Evolutionary conservation across 2,888 invertebrate species (phyloP), one percentile per base, ranked within the genome.

Genomic region (Galerucella nymphaeae): DNA sequence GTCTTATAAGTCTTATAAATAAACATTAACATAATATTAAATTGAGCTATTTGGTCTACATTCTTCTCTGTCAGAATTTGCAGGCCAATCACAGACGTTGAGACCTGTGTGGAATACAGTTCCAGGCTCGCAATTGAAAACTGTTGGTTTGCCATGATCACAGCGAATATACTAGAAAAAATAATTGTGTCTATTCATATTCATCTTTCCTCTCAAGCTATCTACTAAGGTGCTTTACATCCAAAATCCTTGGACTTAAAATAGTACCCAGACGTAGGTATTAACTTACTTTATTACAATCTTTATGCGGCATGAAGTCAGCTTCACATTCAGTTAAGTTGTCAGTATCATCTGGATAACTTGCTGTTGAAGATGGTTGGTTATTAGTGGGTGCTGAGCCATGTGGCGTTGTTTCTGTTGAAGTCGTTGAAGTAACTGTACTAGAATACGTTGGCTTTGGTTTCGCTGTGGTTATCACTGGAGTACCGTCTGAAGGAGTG

Each of bases 1-100:
- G 10, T 16, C 10, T 16, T 16, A 53, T 16, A 18, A 53, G 16
- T 10, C n/a, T 16, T 53, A 53, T 53, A 53, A 53, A 16, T 10
- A 53, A 53, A 16, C 16, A 10, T 6, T n/a, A 16, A 53, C 16
- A n/a, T 53, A 11, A 16, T 14, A 61, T 16, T 30, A 65, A 3
- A 53, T 20, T 66, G 69, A 3, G 38, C 16, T 66, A 72, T n/a
- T n/a, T 8, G 71, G n/a, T 57, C 59, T 84, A 82, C 92, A 93
- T 75, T 91, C 89, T 0, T 87, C 85, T 55, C 94, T 90, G 80
- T 93, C 90, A 2, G 91, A 91, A 82, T 92, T 92, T 74, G 89
- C 88, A 0, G 93, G 93, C 96, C 96, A 96, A 85, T 94, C 95
- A 84, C 96, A 96, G 16, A 93, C 90, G 80, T 91, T 90, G 58